Conservation (phyloP, 2,888 invertebrate genomes). For the Eutolmus rufibarbis region DNA sequence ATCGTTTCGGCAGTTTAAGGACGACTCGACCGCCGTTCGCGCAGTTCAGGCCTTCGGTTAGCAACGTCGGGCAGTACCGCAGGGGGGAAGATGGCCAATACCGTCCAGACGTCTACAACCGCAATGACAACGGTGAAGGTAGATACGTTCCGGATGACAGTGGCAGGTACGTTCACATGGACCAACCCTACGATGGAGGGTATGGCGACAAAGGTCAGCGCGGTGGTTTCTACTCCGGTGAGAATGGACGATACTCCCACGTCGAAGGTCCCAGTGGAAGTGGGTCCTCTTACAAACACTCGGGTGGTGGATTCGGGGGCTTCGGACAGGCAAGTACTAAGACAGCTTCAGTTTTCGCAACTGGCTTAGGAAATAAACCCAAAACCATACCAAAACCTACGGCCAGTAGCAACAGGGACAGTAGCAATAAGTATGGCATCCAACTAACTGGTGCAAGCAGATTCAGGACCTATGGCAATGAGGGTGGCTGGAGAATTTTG, state of each 20-base stretch:
- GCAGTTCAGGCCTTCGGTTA: not conserved
- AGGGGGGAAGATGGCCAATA: conserved; percentile 27
- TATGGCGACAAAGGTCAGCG: conserved; percentile 64
- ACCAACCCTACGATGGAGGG: conserved; percentile 64
- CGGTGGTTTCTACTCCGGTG: conserved; percentile 51
- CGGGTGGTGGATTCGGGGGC: not conserved
- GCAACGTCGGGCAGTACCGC: not conserved
- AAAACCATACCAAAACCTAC: not conserved
- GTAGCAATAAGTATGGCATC: not conserved
- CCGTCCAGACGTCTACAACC: not conserved
- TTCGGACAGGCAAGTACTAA: not conserved
- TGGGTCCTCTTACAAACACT: not conserved
- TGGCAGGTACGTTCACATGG: conserved; percentile 66
- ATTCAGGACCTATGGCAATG: conserved; percentile 46
- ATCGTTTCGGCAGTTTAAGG: conserved; percentile 17
- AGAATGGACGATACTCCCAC: conserved; percentile 44
- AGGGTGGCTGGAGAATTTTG: conserved; percentile 59
- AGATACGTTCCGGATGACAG: conserved; percentile 67
- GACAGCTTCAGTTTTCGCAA: not conserved
- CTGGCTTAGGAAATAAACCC: not conserved
- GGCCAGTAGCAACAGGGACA: not conserved
- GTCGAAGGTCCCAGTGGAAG: conserved; percentile 52
- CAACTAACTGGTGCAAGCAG: not conserved
- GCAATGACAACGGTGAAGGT: conserved; percentile 58
- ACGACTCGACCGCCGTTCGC: not conserved